Percentiles rank a stretch among this genome's conserved stretches.
Conservation (phyloP, 2,113 vertebrate genomes). For the Mus spicilegus region DNA sequence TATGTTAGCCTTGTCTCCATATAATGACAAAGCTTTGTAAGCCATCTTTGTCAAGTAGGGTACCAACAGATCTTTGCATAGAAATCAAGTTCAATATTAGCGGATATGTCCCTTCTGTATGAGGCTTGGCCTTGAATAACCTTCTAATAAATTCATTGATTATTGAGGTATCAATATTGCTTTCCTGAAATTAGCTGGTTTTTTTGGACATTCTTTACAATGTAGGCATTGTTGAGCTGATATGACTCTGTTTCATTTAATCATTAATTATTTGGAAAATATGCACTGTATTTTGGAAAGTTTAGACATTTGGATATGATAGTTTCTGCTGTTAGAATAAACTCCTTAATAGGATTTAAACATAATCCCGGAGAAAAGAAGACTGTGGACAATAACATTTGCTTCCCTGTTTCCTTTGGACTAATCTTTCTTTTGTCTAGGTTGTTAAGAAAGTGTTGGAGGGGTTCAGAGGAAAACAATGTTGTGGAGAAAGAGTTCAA, state of each 20-base stretch:
- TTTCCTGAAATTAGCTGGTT: conserved; percentile 39
- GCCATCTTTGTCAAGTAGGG: neutral
- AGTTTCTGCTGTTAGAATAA: conserved; percentile 63
- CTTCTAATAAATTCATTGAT: conserved; percentile 49
- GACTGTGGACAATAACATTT: conserved; percentile 60
- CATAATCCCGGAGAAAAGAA: conserved; percentile 62
- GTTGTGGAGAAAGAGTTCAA: conserved; percentile 52
- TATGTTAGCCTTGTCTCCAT: neutral
- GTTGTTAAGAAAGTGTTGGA: conserved; percentile 62
- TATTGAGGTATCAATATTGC: neutral
- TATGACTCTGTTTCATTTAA: neutral
- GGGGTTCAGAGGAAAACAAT: conserved; percentile 53
- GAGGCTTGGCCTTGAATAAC: neutral
- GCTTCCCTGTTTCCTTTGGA: conserved; percentile 67
- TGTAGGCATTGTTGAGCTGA: neutral
- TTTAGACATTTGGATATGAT: conserved; percentile 67
- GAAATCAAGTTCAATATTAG: conserved; percentile 5
- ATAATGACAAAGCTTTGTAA: neutral
- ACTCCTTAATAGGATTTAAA: conserved; percentile 41
- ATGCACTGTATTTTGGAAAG: conserved; percentile 60
- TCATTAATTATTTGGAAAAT: conserved; percentile 56
- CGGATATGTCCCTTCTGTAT: neutral
- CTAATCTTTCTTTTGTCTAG: conserved; percentile 68
- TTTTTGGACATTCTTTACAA: neutral
- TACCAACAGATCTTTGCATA: neutral